A percentile compares a stretch with the other conserved stretches of the same genome.
phyloP scores from a whole-genome alignment of 2,888 invertebrate species.

The Shargacucullia verbasci region DNA sequence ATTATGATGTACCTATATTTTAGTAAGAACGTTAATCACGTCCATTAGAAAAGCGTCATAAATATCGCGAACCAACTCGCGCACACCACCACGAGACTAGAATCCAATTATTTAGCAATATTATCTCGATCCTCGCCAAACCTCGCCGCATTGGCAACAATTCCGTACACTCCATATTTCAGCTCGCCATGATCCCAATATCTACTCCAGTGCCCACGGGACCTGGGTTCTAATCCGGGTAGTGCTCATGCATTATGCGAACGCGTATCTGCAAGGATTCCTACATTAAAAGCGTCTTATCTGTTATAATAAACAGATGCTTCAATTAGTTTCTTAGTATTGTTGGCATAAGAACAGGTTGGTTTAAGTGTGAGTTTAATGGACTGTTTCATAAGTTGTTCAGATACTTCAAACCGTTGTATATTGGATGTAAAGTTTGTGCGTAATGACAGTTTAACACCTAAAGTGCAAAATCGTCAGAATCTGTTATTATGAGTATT shows the following conservation, averaged over 20 bases:
- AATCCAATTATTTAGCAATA: conserved; percentile 51
- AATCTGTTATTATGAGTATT: too few relatives aligned
- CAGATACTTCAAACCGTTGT: too few relatives aligned
- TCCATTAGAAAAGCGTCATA: conserved; percentile 31
- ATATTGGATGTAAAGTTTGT: too few relatives aligned
- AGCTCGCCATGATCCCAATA: conserved; percentile 32
- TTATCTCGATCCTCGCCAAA: conserved; percentile 50
- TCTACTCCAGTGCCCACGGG: conserved; percentile 46
- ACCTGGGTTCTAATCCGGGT: conserved; percentile 54
- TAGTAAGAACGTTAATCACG: conserved; percentile 3
- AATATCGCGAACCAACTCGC: conserved; percentile 16
- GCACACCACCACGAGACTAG: conserved; percentile 26
- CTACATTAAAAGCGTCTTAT: conserved; percentile 53
- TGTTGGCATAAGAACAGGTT: neutral
- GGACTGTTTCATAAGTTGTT: neutral
- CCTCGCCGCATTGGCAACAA: conserved; percentile 53
- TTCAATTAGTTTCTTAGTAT: conserved; percentile 33
- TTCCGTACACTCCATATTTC: conserved; percentile 40
- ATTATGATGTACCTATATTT: too few relatives aligned
- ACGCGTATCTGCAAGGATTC: conserved; percentile 25
- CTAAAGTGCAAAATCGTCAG: too few relatives aligned
- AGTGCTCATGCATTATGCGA: conserved; percentile 56
- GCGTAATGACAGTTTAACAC: too few relatives aligned
- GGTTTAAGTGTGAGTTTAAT: conserved; percentile 16
- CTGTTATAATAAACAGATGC: conserved; percentile 52